These are phyloP conservation scores for Gymnorhina tibicen DNA, from an alignment of 2,113 vertebrate genomes.

Conservation along the genomic window DNA sequence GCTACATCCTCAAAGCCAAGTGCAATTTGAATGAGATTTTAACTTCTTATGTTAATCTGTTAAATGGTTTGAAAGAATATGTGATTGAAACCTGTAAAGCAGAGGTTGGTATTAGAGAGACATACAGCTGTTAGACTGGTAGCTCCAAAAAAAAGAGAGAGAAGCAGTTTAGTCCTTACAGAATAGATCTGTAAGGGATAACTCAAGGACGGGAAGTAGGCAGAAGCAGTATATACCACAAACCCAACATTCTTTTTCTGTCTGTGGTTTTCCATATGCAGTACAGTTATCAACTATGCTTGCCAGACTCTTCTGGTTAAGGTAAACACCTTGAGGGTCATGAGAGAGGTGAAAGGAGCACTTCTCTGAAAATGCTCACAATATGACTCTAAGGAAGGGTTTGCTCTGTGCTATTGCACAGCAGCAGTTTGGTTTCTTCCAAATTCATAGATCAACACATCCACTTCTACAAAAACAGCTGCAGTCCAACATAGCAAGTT, in stretches of 20 bases:
- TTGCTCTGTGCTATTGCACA: background rate
- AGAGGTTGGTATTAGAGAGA: background rate
- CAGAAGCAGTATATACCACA: background rate
- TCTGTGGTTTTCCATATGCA: background rate
- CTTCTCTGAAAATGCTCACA: background rate
- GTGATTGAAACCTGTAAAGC: background rate
- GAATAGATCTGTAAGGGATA: background rate
- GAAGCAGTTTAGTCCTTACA: background rate
- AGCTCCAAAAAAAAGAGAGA: background rate
- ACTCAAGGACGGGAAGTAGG: background rate
- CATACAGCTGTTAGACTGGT: background rate
- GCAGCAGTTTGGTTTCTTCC: background rate
- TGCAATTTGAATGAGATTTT: background rate
- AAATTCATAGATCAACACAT: background rate
- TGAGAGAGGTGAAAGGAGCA: background rate
- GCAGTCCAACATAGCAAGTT: background rate
- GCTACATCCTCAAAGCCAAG: background rate
- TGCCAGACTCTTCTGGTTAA: background rate
- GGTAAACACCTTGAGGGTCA: background rate
- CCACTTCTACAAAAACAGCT: background rate
- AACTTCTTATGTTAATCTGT: background rate
- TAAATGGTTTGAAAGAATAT: background rate
- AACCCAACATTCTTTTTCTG: background rate
- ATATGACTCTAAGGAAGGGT: background rate
- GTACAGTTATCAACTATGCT: background rate